Evolutionary conservation across 2,113 vertebrate genomes (phyloP), one percentile per base, ranked within the genome.

Genomic region (Sialia sialis): DNA sequence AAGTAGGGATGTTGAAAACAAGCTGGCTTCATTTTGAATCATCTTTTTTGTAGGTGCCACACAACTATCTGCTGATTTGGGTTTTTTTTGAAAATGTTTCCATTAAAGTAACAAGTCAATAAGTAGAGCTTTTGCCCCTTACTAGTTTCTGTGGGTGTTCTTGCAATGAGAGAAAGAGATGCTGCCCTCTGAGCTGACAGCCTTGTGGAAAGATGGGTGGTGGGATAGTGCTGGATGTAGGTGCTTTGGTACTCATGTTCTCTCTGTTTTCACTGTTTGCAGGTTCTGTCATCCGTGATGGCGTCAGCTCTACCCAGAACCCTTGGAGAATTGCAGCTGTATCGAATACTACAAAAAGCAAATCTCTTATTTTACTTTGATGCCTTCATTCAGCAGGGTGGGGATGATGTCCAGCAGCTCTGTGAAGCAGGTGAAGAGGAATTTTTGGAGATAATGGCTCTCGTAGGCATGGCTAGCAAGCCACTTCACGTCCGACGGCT

Each of bases 321-420:
- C 84, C 98, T 99, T 81, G 99, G 99, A 92, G 99, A 99, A 98
- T 96, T 99, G 98, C 99, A 99, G 98, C 98, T 99, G 39, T 99
- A 99, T 93, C 97, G 99, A 84, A 99, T 99, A 97, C 97, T 99
- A 74, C 99, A 99, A 92, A 98, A 99, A 83, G 99, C 99, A 68
- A 99, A 99, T 95, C 97, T 99, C 79, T 98, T 99, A 36, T 99
- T 98, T 96, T 99, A 99, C 97, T 99, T 99, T 0, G 99, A 99
- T 96, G 99, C 99, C 96, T 99, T 99, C 97, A 99, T 99, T 96
- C 99, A 99, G 86, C 99, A 99, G 98, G 99, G 99, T 64, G 99
- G 99, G 1, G 99, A 99, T 32, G 99, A 99, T 9, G 99, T 99
- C 82, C 99, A 99, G 98, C 99, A 99, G 97, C 99, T 99, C 55